Base-by-base conservation (phyloP, 2,113 vertebrate genomes). In the Platycercus adscitus region DNA sequence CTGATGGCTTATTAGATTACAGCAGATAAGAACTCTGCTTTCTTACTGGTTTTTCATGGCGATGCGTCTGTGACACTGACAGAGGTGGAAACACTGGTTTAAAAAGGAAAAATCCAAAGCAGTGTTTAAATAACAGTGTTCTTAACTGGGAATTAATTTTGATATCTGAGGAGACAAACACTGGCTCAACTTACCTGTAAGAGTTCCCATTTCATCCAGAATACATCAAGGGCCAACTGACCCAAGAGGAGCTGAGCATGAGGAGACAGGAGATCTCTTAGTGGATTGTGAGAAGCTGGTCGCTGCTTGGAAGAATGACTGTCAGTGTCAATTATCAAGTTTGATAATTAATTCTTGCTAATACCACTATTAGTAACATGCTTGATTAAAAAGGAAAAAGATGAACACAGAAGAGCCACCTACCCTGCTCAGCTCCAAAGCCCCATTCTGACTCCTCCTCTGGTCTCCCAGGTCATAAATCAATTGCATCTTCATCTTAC, bases 1-100 rank as follows among this genome's bases (percentile, higher is more conserved):
- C 61, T 49, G 88, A 82, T 1, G 4, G 66, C 44, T 96, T 97
- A 96, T 96, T 96, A 97, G 96, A 96, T 96, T 89, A 93, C 88
- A 96, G 80, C 66, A 96, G 96, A 96, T 97, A 96, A 97, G 92
- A 88, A 63, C 91, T 9, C 0, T 13, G 78, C 66, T 94, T 71
- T 91, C 88, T 77, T 72, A 95, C 70, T 93, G 86, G 31, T 46
- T 84, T 93, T 86, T 95, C 73, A 58, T 76, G 77, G 95, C 4
- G 8, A 87, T 0, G 1, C 14, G 29, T 72, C 77, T 72, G 75
- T 90, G 90, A 53, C 77, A 58, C 58, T 37, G 25, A 73, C 79
- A 92, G 70, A 88, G 89, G 84, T 87, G 78, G 89, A 96, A 96
- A 94, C 63, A 66, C 35, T 33, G 53, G 61, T 68, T 86, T 89